Evolutionary conservation across 2,888 invertebrate species (phyloP).

Genomic region (Incurvaria masculella): DNA sequence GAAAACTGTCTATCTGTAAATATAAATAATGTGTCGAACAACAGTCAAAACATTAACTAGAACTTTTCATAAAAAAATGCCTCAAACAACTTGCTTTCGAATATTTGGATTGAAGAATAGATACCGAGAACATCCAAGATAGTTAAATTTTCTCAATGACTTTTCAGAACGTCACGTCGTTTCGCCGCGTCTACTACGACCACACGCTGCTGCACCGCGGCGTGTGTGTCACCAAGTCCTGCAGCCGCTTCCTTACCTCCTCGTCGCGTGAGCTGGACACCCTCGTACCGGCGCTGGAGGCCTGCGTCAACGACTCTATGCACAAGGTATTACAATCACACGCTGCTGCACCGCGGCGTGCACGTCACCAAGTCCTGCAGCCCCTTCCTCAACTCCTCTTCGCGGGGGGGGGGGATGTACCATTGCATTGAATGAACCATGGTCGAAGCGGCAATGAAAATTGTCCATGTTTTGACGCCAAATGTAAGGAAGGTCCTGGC

Average conservation of each 20-base stretch:
- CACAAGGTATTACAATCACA: conserved; percentile 39
- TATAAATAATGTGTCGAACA: no score
- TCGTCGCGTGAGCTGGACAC: conserved; percentile 18
- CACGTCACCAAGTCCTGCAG: conserved; percentile 32
- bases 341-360: conserved; percentile 38
- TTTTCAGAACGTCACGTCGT: conserved; percentile 36
- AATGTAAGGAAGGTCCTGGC: no score
- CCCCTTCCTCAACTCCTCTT: conserved; percentile 19
- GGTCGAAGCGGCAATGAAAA: no score
- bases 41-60: no score
- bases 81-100: no score
- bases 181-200: conserved; percentile 37
- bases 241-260: conserved; percentile 21
- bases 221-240: conserved; percentile 32
- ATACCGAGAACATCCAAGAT: no score
- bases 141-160: conserved; percentile 5
- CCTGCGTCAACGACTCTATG: conserved; percentile 34
- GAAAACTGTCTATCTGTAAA: no score
- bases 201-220: conserved; percentile 42
- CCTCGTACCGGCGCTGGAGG: conserved; percentile 28
- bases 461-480: no score
- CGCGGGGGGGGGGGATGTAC: no score
- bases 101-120: no score
- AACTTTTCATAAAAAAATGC: no score
- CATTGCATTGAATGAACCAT: no score